phyloP scores from a whole-genome alignment of 2,797 vertebrate species.

The Steatocranus sp. region DNA sequence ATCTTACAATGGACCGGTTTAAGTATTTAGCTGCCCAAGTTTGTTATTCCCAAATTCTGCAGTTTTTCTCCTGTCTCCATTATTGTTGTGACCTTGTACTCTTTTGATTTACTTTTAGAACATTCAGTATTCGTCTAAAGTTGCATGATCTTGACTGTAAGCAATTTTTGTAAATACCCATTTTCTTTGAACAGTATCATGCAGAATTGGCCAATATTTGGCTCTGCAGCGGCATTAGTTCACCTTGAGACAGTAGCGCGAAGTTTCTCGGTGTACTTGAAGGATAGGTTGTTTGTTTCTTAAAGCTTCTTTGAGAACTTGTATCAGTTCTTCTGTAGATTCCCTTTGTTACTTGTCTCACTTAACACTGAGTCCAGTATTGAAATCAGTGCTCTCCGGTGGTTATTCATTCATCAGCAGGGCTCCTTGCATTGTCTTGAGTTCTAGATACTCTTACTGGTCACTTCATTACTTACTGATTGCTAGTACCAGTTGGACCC shows the following conservation, averaged over 20 bases:
- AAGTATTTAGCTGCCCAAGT: neutral
- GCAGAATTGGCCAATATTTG: neutral
- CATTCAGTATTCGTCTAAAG: neutral
- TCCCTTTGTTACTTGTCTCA: neutral
- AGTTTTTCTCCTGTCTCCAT: neutral
- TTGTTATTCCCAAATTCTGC: neutral
- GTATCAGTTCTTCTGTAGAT: neutral
- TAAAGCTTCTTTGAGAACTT: neutral
- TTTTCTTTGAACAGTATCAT: neutral
- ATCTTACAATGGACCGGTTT: neutral
- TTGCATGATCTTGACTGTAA: neutral
- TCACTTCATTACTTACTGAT: neutral
- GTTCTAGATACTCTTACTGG: neutral
- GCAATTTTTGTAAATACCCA: neutral
- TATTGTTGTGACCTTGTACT: neutral
- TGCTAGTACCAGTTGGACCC: neutral
- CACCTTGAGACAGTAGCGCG: neutral
- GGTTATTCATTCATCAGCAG: neutral
- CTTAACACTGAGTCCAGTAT: neutral
- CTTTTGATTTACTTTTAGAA: neutral
- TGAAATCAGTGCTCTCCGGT: neutral
- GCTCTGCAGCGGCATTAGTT: neutral
- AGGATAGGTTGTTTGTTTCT: rapidly evolving
- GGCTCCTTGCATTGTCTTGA: neutral
- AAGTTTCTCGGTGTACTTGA: neutral